A percentile compares a stretch with the other conserved stretches of the same genome.
Conservation (phyloP, 2,797 vertebrate species). For the Podargus strigoides region DNA sequence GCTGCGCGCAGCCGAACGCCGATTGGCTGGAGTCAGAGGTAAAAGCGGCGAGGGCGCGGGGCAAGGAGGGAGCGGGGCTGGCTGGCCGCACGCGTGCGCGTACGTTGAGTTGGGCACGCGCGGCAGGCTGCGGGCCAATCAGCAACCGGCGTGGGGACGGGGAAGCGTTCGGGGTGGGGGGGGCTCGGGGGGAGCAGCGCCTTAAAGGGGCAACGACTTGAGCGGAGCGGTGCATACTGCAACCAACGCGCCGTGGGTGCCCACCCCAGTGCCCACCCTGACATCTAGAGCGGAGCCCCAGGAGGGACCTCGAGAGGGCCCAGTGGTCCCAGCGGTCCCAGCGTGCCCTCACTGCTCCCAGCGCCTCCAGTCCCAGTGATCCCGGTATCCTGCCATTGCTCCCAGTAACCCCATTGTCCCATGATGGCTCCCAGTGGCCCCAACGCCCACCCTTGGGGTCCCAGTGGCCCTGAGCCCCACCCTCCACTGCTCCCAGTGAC, state of each 20-base stretch:
- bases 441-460: neutral
- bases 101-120: neutral
- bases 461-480: too few species aligned
- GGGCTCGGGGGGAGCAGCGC: neutral
- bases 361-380: neutral
- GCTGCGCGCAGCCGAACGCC: rapidly evolving
- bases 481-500: neutral
- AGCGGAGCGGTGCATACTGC: too few species aligned
- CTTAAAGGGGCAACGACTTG: conserved; percentile 3
- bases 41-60: neutral
- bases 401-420: neutral
- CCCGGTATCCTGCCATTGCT: neutral
- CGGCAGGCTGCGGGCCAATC: neutral
- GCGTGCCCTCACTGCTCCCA: neutral
- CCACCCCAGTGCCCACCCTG: neutral
- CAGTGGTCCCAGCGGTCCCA: neutral
- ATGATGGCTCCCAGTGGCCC: too few species aligned
- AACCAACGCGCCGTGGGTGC: too few species aligned
- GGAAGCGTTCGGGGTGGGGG: too few species aligned
- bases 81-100: neutral
- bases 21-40: neutral
- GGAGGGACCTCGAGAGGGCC: neutral
- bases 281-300: too few species aligned
- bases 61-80: too few species aligned
- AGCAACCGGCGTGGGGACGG: neutral